Percentiles rank a stretch among this genome's conserved stretches.
These are phyloP conservation scores for Lucinisca nassula DNA, from an alignment of 2,888 invertebrate species.

Conservation along the genomic window DNA sequence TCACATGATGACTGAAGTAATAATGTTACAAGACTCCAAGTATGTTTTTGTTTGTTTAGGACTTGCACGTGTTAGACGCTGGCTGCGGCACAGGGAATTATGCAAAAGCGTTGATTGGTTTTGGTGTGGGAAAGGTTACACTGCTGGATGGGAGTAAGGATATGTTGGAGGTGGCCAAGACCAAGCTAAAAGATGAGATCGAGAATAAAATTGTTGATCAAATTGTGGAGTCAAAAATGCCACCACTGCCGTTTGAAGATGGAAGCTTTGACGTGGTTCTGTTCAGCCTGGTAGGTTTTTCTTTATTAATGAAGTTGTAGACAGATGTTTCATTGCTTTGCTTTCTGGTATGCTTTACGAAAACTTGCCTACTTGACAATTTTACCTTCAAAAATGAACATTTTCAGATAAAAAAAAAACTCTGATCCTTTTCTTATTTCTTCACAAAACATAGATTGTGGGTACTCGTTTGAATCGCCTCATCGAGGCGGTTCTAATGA, in stretches of 20 bases:
- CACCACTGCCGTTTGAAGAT: constrained; percentile 16
- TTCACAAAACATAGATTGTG: too few relatives aligned
- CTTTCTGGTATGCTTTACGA: too few relatives aligned
- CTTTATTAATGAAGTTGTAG: too few relatives aligned
- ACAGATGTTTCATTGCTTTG: too few relatives aligned
- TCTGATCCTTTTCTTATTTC: too few relatives aligned
- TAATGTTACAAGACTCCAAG: too few relatives aligned
- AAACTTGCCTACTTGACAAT: too few relatives aligned
- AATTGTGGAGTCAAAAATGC: constrained; percentile 7
- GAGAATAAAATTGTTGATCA: not conserved
- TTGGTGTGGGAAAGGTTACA: constrained; percentile 18
- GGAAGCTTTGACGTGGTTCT: constrained; percentile 27
- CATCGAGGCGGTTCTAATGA: too few relatives aligned
- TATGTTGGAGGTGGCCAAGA: constrained; percentile 22
- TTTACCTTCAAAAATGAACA: too few relatives aligned
- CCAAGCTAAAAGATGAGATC: constrained; percentile 9
- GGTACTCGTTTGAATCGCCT: too few relatives aligned
- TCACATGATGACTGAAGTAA: too few relatives aligned
- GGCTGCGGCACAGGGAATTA: constrained; percentile 44
- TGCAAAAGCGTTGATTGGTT: constrained; percentile 8
- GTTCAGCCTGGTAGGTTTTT: constrained; percentile 32
- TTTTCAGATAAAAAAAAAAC: too few relatives aligned
- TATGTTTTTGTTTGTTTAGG: not conserved
- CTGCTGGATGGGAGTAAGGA: constrained; percentile 15
- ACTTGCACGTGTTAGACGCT: constrained; percentile 29